These are phyloP conservation scores for Slavum lentiscoides DNA, from an alignment of 2,888 invertebrate genomes.

Conservation along the genomic window DNA sequence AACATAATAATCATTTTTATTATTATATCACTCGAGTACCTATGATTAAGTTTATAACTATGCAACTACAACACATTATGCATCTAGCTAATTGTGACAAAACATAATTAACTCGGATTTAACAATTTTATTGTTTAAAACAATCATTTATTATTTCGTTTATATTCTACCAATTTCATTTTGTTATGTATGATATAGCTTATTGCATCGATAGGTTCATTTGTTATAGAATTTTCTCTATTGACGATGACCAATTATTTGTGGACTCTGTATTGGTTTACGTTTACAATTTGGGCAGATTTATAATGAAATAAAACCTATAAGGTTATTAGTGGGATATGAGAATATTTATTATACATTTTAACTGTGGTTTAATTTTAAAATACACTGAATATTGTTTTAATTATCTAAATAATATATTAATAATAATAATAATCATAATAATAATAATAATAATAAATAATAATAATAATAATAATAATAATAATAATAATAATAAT, in stretches of 20 bases:
- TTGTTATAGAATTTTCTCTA: background rate
- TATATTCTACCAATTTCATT: slow-evolving; percentile 33
- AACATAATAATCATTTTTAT: background rate
- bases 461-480: too few relatives aligned
- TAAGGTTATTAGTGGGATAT: too few relatives aligned
- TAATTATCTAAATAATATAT: too few relatives aligned
- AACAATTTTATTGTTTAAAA: slow-evolving; percentile 10
- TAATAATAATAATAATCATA: too few relatives aligned
- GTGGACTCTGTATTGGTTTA: slow-evolving; percentile 6
- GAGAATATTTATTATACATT: too few relatives aligned
- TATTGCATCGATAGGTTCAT: background rate
- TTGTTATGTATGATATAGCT: background rate
- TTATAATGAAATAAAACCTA: background rate
- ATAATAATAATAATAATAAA: too few relatives aligned
- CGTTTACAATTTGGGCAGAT: background rate
- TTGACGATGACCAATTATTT: background rate
- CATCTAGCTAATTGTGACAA: slow-evolving; percentile 18
- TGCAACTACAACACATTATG: slow-evolving; percentile 10
- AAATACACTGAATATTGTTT: too few relatives aligned
- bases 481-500: too few relatives aligned
- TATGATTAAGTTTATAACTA: background rate
- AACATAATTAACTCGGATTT: background rate
- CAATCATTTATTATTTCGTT: slow-evolving; percentile 17
- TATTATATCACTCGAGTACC: background rate
- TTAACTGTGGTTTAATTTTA: too few relatives aligned